Base-by-base conservation (phyloP, 2,797 vertebrate genomes). In the Melanotaenia maccullochi region DNA sequence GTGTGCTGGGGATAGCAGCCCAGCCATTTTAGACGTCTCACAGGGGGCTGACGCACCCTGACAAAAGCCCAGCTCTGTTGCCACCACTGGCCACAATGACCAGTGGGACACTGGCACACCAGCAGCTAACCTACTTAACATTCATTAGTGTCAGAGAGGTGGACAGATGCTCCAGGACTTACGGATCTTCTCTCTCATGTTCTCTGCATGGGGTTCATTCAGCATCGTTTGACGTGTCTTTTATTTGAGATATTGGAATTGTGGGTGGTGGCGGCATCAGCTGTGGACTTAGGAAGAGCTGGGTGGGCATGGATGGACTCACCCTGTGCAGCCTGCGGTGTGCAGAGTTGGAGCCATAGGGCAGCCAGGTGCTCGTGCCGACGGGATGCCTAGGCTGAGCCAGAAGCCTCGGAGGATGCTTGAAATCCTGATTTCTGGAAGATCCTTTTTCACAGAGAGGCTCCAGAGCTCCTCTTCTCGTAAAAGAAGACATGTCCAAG, bases 101-200 rank as follows among this genome's bases (percentile, higher is more conserved):
- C 95, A 87, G 92, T 87, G 89, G 87, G 87, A 91, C 91, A 93
- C 91, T 93, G 94, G 95, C 95, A 95, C 85, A 86, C 93, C 92
- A 89, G 93, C 92, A 90, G 78, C 92, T 95, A 95, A 95, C 89
- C 94, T 95, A 91, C 92, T 96, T 96, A 96, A 93, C 93, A 96
- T 96, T 96, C 95, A 96, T 96, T 95, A 94, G 91, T 92, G 87
- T 92, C 90, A 92, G 90, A 94, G 90, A 94, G 93, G 87, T 85
- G 92, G 93, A 94, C 95, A 97, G 95, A 96, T 96, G 95, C 90
- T 88, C 76, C n/a, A 16, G 28, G 68, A 68, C 85, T 92, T 85
- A 74, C 60, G 71, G 87, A 85, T 89, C 85, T 79, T 87, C 84
- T 82, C 79, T 85, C 89, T 87, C 80, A 78, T 88, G 88, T 92